phyloP scores from a whole-genome alignment of 2,113 vertebrate genomes.

The Motacilla alba region DNA sequence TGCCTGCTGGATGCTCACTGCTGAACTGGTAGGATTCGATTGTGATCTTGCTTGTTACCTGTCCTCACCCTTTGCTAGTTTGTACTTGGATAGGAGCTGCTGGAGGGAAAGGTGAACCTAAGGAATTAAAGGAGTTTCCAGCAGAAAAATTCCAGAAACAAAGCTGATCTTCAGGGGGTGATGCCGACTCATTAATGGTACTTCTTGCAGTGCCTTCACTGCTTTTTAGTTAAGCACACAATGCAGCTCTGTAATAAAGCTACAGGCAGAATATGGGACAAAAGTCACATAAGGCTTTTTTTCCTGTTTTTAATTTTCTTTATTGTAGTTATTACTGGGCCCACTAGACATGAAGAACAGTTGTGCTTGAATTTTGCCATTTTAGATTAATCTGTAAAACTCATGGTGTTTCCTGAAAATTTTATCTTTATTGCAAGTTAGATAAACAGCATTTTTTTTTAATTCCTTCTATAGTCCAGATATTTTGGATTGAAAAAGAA shows the following conservation, averaged over 20 bases:
- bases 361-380: neutral
- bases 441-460: neutral
- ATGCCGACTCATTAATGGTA: neutral
- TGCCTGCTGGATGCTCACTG: neutral
- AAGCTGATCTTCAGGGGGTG: neutral
- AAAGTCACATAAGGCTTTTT: neutral
- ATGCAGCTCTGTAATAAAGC: neutral
- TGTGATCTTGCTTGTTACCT: neutral
- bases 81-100: accelerated
- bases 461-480: neutral
- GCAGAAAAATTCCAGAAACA: neutral
- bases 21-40: neutral
- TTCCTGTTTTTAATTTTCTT: neutral
- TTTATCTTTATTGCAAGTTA: neutral
- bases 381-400: neutral
- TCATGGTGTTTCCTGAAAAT: neutral
- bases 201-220: neutral
- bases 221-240: constrained; percentile 7
- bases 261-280: neutral
- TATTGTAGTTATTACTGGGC: neutral
- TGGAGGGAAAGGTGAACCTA: neutral
- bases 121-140: neutral
- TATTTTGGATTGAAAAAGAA: neutral
- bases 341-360: neutral
- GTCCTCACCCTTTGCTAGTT: neutral